Conservation (phyloP, 2,888 invertebrate genomes). For the Lasioglossum calceatum region DNA sequence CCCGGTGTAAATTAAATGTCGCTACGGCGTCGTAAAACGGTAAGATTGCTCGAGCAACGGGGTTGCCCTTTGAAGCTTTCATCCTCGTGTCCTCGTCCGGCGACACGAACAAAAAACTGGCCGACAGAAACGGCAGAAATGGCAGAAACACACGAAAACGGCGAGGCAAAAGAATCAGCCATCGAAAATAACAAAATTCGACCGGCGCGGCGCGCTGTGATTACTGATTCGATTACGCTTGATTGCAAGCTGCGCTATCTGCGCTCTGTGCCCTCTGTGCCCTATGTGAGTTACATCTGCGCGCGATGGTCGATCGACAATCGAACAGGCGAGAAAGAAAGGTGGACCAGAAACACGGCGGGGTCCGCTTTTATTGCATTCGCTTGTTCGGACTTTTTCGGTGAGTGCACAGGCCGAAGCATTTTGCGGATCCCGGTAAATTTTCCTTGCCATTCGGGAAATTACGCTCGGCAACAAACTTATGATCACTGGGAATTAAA, state of each 20-base stretch:
- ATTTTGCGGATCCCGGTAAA: not conserved
- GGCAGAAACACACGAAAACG: slow-evolving; percentile 16
- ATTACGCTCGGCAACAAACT: not conserved
- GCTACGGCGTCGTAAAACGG: not conserved
- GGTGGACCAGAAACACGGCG: not conserved
- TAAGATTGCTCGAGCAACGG: slow-evolving; percentile 6
- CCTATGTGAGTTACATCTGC: not conserved
- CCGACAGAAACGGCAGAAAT: not conserved
- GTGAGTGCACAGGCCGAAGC: not conserved
- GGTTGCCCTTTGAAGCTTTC: slow-evolving; percentile 14
- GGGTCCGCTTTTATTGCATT: not conserved
- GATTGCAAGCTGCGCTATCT: slow-evolving; percentile 50
- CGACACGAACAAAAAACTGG: not conserved
- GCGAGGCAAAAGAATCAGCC: slow-evolving; percentile 30
- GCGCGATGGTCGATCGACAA: slow-evolving; percentile 1
- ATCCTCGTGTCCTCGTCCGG: not conserved
- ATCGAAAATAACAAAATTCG: slow-evolving; percentile 51
- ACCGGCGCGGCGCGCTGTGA: slow-evolving; percentile 53
- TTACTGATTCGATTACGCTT: slow-evolving; percentile 67
- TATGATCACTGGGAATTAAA: not conserved
- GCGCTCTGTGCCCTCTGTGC: not conserved
- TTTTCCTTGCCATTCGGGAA: not conserved
- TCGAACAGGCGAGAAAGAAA: not conserved
- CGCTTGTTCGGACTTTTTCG: not conserved
- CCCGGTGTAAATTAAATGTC: slow-evolving; percentile 5